These are phyloP conservation scores for Scaeva pyrastri DNA, from an alignment of 2,888 invertebrate species.

Conservation along the genomic window DNA sequence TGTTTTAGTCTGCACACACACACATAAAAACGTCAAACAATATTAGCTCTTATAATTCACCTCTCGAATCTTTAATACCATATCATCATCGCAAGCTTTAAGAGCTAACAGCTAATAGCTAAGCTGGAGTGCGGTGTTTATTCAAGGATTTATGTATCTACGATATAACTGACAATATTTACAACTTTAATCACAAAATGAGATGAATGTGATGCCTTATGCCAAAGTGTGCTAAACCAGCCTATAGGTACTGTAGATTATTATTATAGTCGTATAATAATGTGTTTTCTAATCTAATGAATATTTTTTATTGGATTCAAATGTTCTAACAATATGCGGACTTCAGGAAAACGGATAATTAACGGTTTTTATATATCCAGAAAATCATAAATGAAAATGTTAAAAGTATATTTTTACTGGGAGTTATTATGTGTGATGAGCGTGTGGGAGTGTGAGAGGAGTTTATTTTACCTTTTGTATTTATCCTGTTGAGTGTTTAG, in stretches of 20 bases:
- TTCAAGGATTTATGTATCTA: slow-evolving; percentile 44
- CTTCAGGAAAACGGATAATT: slow-evolving; percentile 57
- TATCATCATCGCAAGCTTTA: slow-evolving; percentile 22
- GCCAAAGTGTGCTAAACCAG: slow-evolving; percentile 24
- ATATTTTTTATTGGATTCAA: slow-evolving; percentile 68
- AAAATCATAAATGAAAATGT: slow-evolving; percentile 70
- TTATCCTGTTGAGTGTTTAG: not conserved
- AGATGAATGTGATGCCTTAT: slow-evolving; percentile 12
- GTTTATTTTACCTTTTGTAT: slow-evolving; percentile 15
- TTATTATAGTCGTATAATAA: slow-evolving; percentile 24
- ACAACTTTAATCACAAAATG: slow-evolving; percentile 63
- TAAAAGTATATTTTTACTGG: slow-evolving; percentile 51
- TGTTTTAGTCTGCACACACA: slow-evolving; percentile 16
- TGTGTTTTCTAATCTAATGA: slow-evolving; percentile 60
- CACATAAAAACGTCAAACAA: slow-evolving; percentile 40
- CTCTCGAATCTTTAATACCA: not conserved
- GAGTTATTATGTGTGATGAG: too few species aligned
- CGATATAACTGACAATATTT: slow-evolving; percentile 50
- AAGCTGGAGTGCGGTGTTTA: slow-evolving; percentile 33
- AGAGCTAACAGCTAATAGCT: not conserved
- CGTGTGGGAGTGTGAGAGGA: too few species aligned
- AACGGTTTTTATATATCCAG: slow-evolving; percentile 71
- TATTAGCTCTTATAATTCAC: slow-evolving; percentile 21
- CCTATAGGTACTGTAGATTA: slow-evolving; percentile 17
- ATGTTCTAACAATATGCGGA: slow-evolving; percentile 66